Conservation (phyloP, 2,797 vertebrate species). For the Malurus splendens region DNA sequence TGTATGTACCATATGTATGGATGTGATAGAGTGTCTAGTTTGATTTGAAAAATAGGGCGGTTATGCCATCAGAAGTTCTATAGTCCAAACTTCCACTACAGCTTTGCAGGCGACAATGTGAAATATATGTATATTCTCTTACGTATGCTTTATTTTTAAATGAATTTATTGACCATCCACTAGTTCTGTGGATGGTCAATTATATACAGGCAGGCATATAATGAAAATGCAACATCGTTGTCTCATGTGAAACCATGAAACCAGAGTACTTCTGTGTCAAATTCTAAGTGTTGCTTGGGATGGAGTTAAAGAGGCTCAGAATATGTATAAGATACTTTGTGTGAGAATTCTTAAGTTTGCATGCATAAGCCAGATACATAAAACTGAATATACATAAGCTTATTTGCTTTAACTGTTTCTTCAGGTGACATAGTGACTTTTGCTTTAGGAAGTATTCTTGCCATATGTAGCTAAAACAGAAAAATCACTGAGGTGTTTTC, state of each 20-base stretch:
- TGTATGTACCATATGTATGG: not conserved
- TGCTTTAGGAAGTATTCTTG: not conserved
- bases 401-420: not conserved
- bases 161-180: not conserved
- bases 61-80: accelerated
- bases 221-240: not conserved
- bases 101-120: not conserved
- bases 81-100: not conserved
- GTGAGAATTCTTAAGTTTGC: not conserved
- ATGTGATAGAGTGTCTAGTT: not conserved
- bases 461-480: not conserved
- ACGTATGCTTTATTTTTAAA: not conserved
- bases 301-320: not conserved
- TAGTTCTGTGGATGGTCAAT: not conserved
- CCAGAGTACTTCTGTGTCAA: not conserved
- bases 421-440: not conserved
- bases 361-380: not conserved
- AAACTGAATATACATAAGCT: not conserved
- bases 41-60: not conserved
- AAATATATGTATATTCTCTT: not conserved
- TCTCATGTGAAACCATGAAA: not conserved
- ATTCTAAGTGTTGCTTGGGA: not conserved
- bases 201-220: not conserved
- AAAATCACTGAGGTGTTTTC: not conserved
- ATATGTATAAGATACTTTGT: not conserved